These are phyloP conservation scores for Oxytorus armatus DNA, from an alignment of 2,888 invertebrate genomes.

Conservation along the genomic window DNA sequence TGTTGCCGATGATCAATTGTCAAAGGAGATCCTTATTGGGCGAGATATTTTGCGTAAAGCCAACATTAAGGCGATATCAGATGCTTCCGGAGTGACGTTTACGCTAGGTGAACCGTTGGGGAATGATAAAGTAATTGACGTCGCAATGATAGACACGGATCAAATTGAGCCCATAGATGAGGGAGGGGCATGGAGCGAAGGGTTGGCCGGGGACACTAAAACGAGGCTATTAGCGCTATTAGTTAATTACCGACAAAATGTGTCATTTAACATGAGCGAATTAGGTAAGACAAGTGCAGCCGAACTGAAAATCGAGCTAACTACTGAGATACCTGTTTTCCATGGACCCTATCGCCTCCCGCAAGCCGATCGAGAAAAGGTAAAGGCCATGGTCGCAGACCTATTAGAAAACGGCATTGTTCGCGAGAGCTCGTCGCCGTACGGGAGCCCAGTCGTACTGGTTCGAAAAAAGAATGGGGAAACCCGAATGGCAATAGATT, in stretches of 20 bases:
- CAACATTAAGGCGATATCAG: too few species aligned
- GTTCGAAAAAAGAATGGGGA: conserved; percentile 72
- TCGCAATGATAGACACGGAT: too few species aligned
- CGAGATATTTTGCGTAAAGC: too few species aligned
- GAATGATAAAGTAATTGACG: too few species aligned
- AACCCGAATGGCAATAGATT: conserved; percentile 73
- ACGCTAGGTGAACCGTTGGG: too few species aligned
- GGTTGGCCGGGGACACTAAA: conserved; percentile 7
- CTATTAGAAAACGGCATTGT: conserved; percentile 66
- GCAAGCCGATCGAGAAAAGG: conserved; percentile 63
- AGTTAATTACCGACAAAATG: conserved; percentile 36
- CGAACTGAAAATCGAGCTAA: conserved; percentile 33
- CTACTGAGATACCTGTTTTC: conserved; percentile 41
- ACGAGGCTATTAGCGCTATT: conserved; percentile 18
- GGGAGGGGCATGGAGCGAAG: conserved; percentile 1
- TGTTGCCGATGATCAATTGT: too few species aligned
- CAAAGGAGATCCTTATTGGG: too few species aligned
- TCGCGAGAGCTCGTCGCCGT: conserved; percentile 66
- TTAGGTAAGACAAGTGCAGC: conserved; percentile 43
- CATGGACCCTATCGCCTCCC: conserved; percentile 68
- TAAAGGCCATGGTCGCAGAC: conserved; percentile 64
- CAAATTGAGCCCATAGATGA: too few species aligned
- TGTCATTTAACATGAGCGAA: conserved; percentile 41
- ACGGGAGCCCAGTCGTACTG: conserved; percentile 72
- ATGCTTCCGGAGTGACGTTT: too few species aligned